phyloP scores from a whole-genome alignment of 2,888 invertebrate species.

The Euclidia mi region DNA sequence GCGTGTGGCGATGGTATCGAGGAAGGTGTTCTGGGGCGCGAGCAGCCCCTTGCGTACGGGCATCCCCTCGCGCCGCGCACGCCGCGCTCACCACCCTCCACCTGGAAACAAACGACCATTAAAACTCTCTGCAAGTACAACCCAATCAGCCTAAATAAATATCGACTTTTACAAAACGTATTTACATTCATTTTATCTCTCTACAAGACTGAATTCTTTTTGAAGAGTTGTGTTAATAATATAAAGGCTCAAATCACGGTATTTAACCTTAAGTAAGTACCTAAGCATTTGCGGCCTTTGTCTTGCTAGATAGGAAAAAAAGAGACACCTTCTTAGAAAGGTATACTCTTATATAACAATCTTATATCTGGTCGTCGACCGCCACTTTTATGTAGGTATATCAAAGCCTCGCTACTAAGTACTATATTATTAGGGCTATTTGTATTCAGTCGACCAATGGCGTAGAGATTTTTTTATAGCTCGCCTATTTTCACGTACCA shows the following conservation, averaged over 20 bases:
- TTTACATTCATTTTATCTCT: constrained; percentile 22
- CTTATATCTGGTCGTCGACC: no score
- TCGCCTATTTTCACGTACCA: constrained; percentile 35
- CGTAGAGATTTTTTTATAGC: constrained; percentile 43
- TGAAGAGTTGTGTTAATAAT: no score
- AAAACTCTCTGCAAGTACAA: constrained; percentile 7
- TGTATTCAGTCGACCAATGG: constrained; percentile 47
- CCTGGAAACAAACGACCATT: constrained; percentile 62
- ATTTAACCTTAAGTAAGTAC: no score
- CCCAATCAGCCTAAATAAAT: constrained; percentile 23
- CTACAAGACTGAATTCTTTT: no score
- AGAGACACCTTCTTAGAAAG: no score
- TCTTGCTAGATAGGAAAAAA: no score
- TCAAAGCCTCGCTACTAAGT: constrained; percentile 8
- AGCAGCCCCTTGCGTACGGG: constrained; percentile 98
- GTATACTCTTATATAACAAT: no score
- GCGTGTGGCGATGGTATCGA: constrained; percentile 99
- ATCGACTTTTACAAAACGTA: constrained; percentile 8
- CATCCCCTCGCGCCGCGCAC: constrained; percentile 91
- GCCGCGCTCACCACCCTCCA: constrained; percentile 76
- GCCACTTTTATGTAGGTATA: no score
- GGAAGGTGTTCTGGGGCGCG: constrained; percentile 99
- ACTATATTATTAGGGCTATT: constrained; percentile 36
- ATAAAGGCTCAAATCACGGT: no score
- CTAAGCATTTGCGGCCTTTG: no score